Evolutionary conservation across 35 echinoderm and acorn worm genomes (phyloP).

Genomic region (Patiria miniata): DNA sequence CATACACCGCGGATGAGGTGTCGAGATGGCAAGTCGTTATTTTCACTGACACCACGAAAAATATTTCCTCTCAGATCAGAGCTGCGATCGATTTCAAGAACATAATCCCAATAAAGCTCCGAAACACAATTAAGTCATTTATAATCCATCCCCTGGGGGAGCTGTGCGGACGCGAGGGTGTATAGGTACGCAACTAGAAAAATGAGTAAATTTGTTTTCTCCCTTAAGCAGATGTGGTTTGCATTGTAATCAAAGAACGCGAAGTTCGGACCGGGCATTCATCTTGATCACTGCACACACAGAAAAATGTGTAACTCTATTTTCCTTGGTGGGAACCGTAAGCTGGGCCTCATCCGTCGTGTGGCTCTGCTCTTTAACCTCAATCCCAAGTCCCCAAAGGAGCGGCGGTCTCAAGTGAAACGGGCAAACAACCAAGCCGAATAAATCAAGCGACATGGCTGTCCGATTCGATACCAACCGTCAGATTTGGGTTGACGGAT

Average conservation of each 20-base stretch:
- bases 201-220: neutral
- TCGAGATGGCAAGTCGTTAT: no score
- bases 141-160: conserved; percentile 7
- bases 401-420: conserved; percentile 10
- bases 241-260: conserved; percentile 13
- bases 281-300: neutral
- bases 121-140: conserved; percentile 26
- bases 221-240: conserved; percentile 2
- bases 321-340: neutral
- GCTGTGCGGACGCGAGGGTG: no score
- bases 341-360: neutral
- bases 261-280: conserved; percentile 8
- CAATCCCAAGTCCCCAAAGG: neutral
- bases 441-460: conserved; percentile 13
- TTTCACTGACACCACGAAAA: neutral
- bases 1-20: no score
- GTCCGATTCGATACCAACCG: neutral
- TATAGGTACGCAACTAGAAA: neutral
- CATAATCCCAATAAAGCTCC: conserved; percentile 9
- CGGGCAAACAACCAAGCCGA: neutral
- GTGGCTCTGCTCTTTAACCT: neutral
- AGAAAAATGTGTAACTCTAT: neutral
- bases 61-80: neutral
- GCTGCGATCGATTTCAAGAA: neutral
- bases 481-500: conserved; percentile 21